These are phyloP conservation scores for Nymphalis c-album DNA, from an alignment of 2,888 invertebrate species.

Conservation along the genomic window DNA sequence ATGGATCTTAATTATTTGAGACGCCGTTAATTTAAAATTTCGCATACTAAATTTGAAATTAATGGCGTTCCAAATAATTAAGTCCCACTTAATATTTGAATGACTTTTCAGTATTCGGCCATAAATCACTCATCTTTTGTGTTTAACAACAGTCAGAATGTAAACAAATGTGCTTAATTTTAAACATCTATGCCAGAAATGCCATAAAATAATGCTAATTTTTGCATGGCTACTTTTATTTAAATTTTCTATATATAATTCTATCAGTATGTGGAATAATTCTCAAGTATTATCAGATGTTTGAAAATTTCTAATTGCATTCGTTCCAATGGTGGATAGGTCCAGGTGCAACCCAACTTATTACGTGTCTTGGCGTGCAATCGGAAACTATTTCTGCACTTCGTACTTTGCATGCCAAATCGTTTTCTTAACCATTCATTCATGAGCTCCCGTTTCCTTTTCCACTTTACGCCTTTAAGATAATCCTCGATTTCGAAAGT, in stretches of 20 bases:
- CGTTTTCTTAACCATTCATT: constrained; percentile 38
- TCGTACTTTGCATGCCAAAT: constrained; percentile 65
- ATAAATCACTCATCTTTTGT: no score
- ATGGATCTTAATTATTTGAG: no score
- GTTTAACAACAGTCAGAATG: no score
- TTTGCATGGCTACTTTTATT: no score
- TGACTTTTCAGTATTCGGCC: no score
- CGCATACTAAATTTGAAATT: no score
- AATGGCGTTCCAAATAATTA: no score
- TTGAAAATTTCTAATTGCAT: constrained; percentile 26
- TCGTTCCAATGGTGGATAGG: constrained; percentile 44
- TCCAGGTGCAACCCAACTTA: constrained; percentile 49
- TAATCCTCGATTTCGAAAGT: constrained; percentile 28
- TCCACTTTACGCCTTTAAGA: constrained; percentile 17
- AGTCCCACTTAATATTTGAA: no score
- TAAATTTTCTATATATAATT: background rate
- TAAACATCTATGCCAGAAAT: no score
- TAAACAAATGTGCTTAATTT: no score
- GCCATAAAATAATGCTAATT: no score
- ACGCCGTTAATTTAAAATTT: no score
- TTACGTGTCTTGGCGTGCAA: constrained; percentile 63
- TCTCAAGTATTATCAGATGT: constrained; percentile 6
- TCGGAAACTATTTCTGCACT: constrained; percentile 67
- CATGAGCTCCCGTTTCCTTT: constrained; percentile 35
- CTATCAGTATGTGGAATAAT: background rate